These are phyloP conservation scores for Chanos chanos DNA, from an alignment of 2,797 vertebrate species.

Conservation along the genomic window DNA sequence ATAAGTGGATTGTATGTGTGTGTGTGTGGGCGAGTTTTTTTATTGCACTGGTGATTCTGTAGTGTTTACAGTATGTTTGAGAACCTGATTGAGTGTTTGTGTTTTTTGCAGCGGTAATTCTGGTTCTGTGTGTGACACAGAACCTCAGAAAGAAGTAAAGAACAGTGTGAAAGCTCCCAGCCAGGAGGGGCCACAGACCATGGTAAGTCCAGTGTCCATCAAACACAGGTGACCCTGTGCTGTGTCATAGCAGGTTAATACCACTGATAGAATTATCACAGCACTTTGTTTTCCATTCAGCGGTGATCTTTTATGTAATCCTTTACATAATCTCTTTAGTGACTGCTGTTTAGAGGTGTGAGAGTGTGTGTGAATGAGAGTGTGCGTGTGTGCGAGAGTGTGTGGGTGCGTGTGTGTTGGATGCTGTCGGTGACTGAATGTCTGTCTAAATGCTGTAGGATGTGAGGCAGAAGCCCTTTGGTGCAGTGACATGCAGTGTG, in stretches of 20 bases:
- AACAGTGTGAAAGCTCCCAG: conserved; percentile 77
- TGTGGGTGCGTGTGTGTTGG: conserved; percentile 5
- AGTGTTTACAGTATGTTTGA: too few relatives aligned
- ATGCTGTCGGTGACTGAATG: background rate
- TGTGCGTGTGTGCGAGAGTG: too few relatives aligned
- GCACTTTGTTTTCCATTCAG: too few relatives aligned
- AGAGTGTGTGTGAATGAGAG: too few relatives aligned
- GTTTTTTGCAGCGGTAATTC: conserved; percentile 56
- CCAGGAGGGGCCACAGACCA: conserved; percentile 80
- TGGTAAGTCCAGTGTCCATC: conserved; percentile 76
- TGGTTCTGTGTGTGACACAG: conserved; percentile 70
- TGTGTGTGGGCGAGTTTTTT: too few relatives aligned
- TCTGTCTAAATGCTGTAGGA: conserved; percentile 68
- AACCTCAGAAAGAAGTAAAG: conserved; percentile 79
- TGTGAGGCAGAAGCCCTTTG: conserved; percentile 91
- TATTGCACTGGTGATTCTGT: too few relatives aligned
- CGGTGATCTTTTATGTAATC: too few relatives aligned
- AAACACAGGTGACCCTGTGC: too few relatives aligned
- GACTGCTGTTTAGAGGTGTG: background rate
- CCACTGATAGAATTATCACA: too few relatives aligned
- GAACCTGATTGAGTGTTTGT: too few relatives aligned
- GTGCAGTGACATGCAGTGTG: conserved; percentile 87
- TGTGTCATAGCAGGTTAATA: too few relatives aligned
- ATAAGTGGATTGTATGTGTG: too few relatives aligned
- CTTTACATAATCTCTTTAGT: background rate